A percentile compares a stretch with the other conserved stretches of the same genome.
Conservation (phyloP, 2,888 invertebrate species). For the Sthenelais limicola region DNA sequence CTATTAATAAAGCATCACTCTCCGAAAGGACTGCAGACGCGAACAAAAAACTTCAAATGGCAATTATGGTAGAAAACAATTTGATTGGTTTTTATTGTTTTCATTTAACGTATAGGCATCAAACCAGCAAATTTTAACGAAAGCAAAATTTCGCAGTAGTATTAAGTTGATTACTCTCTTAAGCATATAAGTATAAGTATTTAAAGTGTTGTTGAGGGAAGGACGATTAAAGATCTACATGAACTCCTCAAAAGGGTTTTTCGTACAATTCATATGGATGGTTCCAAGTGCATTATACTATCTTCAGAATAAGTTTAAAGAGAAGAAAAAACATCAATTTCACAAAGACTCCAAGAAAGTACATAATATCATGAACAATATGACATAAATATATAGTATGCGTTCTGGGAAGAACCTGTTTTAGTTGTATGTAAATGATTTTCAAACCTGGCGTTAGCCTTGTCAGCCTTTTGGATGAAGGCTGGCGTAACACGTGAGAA, state of each 20-base stretch:
- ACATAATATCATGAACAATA: slow-evolving; percentile 40
- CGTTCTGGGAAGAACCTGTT: slow-evolving; percentile 39
- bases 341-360: slow-evolving; percentile 40
- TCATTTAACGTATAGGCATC: slow-evolving; percentile 35
- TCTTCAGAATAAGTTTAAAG: slow-evolving; percentile 38
- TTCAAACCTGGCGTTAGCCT: slow-evolving; percentile 28
- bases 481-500: slow-evolving; percentile 25
- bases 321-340: slow-evolving; percentile 40
- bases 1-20: no score
- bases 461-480: slow-evolving; percentile 24
- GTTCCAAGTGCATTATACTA: slow-evolving; percentile 38
- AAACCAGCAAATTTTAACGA: slow-evolving; percentile 40
- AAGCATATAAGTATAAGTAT: slow-evolving; percentile 40
- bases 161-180: slow-evolving; percentile 36
- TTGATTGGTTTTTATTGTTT: slow-evolving; percentile 15
- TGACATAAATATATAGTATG: slow-evolving; percentile 40
- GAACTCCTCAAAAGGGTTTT: slow-evolving; percentile 34
- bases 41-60: no score
- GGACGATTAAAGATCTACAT: slow-evolving; percentile 35
- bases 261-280: slow-evolving; percentile 39
- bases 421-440: slow-evolving; percentile 36
- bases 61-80: slow-evolving; percentile 37
- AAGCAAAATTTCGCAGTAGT: slow-evolving; percentile 40
- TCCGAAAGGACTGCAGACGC: no score
- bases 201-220: slow-evolving; percentile 35